phyloP scores from a whole-genome alignment of 2,113 vertebrate genomes.

The Loxodonta africana region DNA sequence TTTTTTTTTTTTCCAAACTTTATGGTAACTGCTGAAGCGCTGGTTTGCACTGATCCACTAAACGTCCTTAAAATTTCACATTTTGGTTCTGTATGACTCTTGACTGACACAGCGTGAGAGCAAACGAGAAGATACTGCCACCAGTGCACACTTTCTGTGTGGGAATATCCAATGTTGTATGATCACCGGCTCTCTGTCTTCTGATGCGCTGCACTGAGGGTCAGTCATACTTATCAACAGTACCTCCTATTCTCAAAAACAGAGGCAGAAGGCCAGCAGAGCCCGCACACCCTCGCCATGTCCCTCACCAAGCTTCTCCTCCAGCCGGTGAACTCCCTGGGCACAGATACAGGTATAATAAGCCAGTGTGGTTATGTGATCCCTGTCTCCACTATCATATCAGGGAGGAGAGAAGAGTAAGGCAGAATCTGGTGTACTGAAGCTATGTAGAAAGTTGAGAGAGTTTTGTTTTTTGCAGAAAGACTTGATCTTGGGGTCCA shows the following conservation, averaged over 20 bases:
- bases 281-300: too few relatives aligned
- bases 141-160: neutral
- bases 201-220: neutral
- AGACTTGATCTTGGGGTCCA: neutral
- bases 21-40: neutral
- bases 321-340: neutral
- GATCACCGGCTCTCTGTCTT: neutral
- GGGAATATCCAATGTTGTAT: neutral
- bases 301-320: neutral
- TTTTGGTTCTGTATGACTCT: neutral
- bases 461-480: neutral
- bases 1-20: neutral
- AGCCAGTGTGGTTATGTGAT: neutral
- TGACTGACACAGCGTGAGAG: neutral
- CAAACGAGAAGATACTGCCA: neutral
- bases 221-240: neutral
- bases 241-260: neutral
- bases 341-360: neutral
- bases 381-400: accelerated
- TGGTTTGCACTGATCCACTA: neutral
- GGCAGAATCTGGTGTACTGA: neutral
- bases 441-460: neutral
- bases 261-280: neutral
- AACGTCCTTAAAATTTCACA: neutral
- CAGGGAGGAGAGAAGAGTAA: neutral